Base-by-base conservation (phyloP, 2,113 vertebrate species). In the Callipepla squamata region DNA sequence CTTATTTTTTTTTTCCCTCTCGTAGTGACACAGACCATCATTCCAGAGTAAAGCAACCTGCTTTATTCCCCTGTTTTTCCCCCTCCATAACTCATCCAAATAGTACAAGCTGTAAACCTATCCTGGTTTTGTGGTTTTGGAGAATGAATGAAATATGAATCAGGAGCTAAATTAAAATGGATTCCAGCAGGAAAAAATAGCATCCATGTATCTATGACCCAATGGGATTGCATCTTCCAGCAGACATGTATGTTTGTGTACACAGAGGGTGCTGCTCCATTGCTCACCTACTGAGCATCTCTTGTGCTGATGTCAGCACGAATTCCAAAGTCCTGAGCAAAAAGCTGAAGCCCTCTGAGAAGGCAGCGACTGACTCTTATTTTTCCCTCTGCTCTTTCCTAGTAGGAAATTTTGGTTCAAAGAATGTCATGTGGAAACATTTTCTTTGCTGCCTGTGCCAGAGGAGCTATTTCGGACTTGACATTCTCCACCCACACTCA, bases 121-220 rank as follows among this genome's bases (percentile, higher is more conserved):
- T 97, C 98, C 96, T 85, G 80, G 95, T 97, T 98, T 98, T 98
- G 98, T 97, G 98, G 97, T 98, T 98, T 98, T 97, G 93, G 95
- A 96, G 97, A 98, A 98, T 98, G 98, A 98, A 97, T 97, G 96
- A 98, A 97, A 97, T 98, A 98, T 99, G 99, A 99, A 98, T 99
- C 98, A 99, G 96, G 97, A 94, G 98, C 98, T 98, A 99, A 99
- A 98, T 98, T 99, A 98, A 99, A 98, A 97, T 96, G 90, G 97
- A 98, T 98, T 98, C 98, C 98, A 98, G 94, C 32, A 97, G 97
- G 97, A 98, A 98, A 98, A 99, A 98, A 98, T 98, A 97, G 98
- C 98, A 91, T 95, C 90, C 78, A 95, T 93, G 97, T 98, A 98
- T 97, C 98, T 96, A 96, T 97, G 97, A 95, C 97, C 98, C 97